Percentiles rank a stretch among this genome's conserved stretches.
These are phyloP conservation scores for Colossoma macropomum DNA, from an alignment of 2,113 vertebrate species.

Conservation along the genomic window DNA sequence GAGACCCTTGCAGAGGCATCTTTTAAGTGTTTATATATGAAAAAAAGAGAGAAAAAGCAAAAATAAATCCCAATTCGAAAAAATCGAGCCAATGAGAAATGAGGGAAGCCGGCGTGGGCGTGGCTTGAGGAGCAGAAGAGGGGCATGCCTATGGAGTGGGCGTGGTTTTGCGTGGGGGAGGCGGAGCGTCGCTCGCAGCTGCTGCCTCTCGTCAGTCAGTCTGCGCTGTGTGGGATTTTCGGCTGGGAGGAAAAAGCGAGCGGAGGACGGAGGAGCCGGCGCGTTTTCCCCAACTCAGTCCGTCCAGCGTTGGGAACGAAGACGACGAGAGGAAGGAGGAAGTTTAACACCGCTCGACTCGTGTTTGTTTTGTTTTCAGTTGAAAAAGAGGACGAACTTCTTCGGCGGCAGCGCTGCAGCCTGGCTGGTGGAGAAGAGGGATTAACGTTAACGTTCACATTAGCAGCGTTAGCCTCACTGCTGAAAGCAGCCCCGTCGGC, in stretches of 20 bases:
- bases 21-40: too few species aligned
- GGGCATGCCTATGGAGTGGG: neutral
- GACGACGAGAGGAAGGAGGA: neutral
- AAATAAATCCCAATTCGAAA: too few species aligned
- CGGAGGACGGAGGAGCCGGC: conserved; percentile 21
- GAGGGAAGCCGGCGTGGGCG: conserved; percentile 15
- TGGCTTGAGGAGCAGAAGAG: neutral
- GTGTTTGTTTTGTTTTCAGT: neutral
- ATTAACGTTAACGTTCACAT: neutral
- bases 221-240: conserved; percentile 29
- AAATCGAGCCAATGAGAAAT: neutral
- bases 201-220: conserved; percentile 64
- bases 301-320: neutral
- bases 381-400: conserved; percentile 23
- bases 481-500: too few species aligned
- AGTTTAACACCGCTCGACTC: neutral
- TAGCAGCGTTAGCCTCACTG: neutral
- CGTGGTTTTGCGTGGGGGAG: neutral
- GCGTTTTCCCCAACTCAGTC: neutral
- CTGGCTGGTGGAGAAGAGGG: neutral
- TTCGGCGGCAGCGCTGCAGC: neutral
- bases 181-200: conserved; percentile 60
- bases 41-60: too few species aligned
- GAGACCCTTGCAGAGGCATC: too few species aligned
- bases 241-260: conserved; percentile 34